Conservation (phyloP, 2,797 vertebrate genomes). For the Rhyacichthys aspro region DNA sequence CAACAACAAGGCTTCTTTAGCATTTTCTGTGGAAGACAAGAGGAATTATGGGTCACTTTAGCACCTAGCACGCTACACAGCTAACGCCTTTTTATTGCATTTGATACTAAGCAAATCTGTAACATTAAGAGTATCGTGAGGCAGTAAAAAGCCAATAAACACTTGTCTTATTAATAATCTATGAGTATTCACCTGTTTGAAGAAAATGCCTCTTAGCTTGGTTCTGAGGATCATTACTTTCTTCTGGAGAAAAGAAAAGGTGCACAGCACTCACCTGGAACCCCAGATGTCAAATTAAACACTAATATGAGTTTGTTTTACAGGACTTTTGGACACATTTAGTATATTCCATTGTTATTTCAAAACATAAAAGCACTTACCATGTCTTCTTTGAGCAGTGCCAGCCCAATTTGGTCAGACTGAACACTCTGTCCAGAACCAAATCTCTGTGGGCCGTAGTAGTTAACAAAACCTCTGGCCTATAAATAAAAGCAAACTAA, state of each 20-base stretch:
- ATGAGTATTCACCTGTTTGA: slow-evolving; percentile 84
- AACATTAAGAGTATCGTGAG: no score
- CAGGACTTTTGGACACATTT: no score
- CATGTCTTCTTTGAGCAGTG: slow-evolving; percentile 90
- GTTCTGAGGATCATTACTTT: slow-evolving; percentile 86
- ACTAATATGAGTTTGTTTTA: neutral
- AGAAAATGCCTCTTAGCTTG: slow-evolving; percentile 91
- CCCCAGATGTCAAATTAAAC: neutral
- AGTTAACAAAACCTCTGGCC: slow-evolving; percentile 93
- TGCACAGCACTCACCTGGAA: slow-evolving; percentile 86
- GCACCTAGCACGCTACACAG: neutral
- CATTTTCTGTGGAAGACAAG: slow-evolving; percentile 83
- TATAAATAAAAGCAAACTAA: slow-evolving; percentile 51
- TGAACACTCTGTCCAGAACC: slow-evolving; percentile 86
- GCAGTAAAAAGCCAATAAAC: no score
- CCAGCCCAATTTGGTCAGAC: slow-evolving; percentile 90
- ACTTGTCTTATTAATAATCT: no score
- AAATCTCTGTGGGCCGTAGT: slow-evolving; percentile 95
- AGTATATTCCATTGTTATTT: neutral
- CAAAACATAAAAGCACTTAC: slow-evolving; percentile 74
- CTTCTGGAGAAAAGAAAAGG: slow-evolving; percentile 92
- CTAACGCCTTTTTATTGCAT: no score
- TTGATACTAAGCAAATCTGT: no score
- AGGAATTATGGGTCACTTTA: neutral
- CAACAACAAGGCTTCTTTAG: slow-evolving; percentile 86